Conservation (phyloP, 2,888 invertebrate genomes). For the Geophilus truncorum region DNA sequence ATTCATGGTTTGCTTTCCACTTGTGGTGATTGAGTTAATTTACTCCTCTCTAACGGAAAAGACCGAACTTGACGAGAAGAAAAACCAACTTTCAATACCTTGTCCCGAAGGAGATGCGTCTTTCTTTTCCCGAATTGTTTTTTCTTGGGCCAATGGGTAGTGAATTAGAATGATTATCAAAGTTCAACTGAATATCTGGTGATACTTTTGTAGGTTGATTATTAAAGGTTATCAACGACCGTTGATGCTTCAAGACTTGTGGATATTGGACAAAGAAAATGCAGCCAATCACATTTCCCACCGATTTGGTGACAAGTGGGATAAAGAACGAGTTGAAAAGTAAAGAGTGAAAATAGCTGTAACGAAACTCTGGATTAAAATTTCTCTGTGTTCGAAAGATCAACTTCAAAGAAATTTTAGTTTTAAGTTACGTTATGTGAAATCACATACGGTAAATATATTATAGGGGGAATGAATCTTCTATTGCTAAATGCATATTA, state of each 20-base stretch:
- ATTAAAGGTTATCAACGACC: constrained; percentile 19
- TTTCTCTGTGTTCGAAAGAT: no score
- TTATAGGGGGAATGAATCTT: neutral
- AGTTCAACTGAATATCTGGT: neutral
- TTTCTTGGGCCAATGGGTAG: constrained; percentile 28
- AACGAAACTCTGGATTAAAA: no score
- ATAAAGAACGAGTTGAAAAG: neutral
- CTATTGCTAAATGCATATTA: neutral
- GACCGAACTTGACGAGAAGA: neutral
- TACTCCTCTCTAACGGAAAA: neutral
- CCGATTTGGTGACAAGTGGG: constrained; percentile 3
- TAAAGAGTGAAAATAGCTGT: no score
- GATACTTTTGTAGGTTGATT: neutral
- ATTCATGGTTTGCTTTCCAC: constrained; percentile 1
- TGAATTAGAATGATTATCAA: neutral
- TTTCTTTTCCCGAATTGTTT: constrained; percentile 14
- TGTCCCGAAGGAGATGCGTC: constrained; percentile 30
- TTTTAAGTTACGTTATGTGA: no score
- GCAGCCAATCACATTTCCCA: neutral
- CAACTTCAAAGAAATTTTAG: no score
- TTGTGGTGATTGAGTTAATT: neutral
- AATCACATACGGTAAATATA: no score
- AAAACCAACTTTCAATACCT: neutral
- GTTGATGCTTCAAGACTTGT: neutral
- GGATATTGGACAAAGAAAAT: constrained; percentile 29